Conservation (phyloP, 2,113 vertebrate genomes). For the Lamprologus sp. region DNA sequence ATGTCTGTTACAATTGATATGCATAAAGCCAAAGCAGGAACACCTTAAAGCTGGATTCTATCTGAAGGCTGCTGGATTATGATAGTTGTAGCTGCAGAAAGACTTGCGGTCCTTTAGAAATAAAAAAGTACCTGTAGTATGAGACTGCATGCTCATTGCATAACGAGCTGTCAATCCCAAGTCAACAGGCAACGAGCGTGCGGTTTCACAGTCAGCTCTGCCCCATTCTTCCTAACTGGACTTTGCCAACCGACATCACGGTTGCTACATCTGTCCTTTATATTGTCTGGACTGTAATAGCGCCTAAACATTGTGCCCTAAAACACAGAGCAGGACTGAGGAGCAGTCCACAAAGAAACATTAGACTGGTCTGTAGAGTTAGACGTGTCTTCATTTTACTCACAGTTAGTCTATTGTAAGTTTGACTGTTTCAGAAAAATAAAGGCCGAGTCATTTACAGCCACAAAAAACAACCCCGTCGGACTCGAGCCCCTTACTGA, state of each 20-base stretch:
- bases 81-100: not conserved
- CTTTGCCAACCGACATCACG: not conserved
- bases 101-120: not conserved
- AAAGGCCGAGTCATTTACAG: not conserved
- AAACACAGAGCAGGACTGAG: not conserved
- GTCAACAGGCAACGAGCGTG: not conserved
- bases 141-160: not conserved
- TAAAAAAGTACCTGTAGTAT: not conserved
- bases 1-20: not conserved
- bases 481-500: not conserved
- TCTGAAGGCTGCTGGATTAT: not conserved
- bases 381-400: not conserved
- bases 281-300: not conserved
- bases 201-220: rapidly evolving
- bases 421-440: not conserved
- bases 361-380: not conserved
- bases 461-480: not conserved
- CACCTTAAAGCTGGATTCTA: not conserved
- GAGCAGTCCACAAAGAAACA: not conserved
- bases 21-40: not conserved
- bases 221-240: not conserved
- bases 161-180: not conserved
- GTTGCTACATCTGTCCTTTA: not conserved
- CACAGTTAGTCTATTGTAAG: not conserved
- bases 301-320: not conserved